Percentiles rank a stretch among this genome's conserved stretches.
phyloP scores from a whole-genome alignment of 2,797 vertebrate genomes.

The Syndactyla subalaris region DNA sequence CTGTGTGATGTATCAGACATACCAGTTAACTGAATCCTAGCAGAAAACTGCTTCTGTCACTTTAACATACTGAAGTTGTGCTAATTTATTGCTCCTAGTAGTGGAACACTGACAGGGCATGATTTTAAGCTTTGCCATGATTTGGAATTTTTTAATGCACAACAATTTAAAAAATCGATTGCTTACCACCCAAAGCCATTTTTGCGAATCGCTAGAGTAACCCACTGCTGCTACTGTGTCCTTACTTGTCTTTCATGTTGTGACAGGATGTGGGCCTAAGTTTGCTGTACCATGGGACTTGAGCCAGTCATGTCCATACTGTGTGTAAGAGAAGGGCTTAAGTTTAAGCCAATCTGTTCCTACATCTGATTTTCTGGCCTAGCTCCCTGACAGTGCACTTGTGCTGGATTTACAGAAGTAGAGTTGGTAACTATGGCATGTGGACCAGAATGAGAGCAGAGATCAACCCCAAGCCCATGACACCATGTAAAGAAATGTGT shows the following conservation, averaged over 20 bases:
- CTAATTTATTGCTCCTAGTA: neutral
- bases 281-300: neutral
- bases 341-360: neutral
- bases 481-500: neutral
- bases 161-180: neutral
- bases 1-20: neutral
- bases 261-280: neutral
- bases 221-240: neutral
- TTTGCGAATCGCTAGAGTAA: neutral
- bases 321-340: neutral
- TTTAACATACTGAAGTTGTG: neutral
- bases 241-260: neutral
- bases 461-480: accelerated
- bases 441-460: neutral
- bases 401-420: neutral
- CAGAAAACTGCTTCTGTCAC: neutral
- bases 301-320: neutral
- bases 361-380: neutral
- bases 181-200: neutral
- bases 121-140: neutral
- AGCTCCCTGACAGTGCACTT: neutral
- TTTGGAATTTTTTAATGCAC: neutral
- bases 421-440: neutral
- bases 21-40: neutral
- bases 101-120: neutral